Conservation (phyloP, 2,888 invertebrate genomes). For the Punctoribates punctum region DNA sequence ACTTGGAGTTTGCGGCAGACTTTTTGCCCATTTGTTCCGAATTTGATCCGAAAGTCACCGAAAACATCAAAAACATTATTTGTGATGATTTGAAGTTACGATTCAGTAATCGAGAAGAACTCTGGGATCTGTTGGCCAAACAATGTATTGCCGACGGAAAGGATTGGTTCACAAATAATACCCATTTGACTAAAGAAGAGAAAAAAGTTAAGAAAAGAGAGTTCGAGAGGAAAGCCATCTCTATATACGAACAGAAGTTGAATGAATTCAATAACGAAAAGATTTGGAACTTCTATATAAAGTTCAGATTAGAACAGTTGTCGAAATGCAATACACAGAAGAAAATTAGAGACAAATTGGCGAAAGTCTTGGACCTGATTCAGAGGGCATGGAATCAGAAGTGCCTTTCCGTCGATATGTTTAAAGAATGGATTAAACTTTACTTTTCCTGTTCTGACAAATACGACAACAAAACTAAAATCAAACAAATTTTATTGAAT, state of each 20-base stretch:
- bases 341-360: conserved; percentile 10
- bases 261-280: conserved; percentile 23
- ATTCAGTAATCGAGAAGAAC: conserved; percentile 24
- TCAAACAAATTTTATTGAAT: conserved; percentile 32
- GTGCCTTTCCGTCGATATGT: conserved; percentile 19
- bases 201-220: conserved; percentile 15
- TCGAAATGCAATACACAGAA: not conserved
- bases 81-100: conserved; percentile 38
- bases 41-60: conserved; percentile 40
- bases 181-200: not conserved
- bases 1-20: conserved; percentile 46
- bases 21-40: conserved; percentile 46
- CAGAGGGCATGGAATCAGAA: conserved; percentile 36
- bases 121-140: conserved; percentile 37
- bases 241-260: conserved; percentile 34
- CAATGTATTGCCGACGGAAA: not conserved
- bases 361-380: conserved; percentile 34
- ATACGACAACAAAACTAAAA: conserved; percentile 27
- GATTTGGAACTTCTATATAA: conserved; percentile 41
- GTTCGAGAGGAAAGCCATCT: conserved; percentile 34
- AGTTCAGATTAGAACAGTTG: conserved; percentile 32
- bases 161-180: not conserved
- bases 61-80: conserved; percentile 32
- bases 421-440: conserved; percentile 40
- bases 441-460: conserved; percentile 26